Evolutionary conservation across 2,888 invertebrate species (phyloP).

Genomic region (Iphiclides podalirius): DNA sequence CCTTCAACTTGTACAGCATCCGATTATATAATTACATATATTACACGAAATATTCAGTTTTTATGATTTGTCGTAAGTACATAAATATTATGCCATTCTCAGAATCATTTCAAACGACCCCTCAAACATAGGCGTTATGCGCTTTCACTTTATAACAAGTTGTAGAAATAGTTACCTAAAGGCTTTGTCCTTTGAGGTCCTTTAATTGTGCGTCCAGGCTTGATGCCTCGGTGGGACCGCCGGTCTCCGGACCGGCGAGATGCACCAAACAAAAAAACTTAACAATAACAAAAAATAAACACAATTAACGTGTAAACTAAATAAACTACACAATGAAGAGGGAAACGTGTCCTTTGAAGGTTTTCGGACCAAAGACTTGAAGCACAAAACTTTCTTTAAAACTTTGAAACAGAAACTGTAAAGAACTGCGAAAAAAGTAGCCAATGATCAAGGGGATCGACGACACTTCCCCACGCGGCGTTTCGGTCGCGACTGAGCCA

Average conservation of each 20-base stretch:
- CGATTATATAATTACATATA: no score
- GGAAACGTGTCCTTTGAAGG: conserved; percentile 57
- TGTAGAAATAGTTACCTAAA: conserved; percentile 69
- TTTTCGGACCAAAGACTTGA: conserved; percentile 59
- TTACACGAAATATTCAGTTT: no score
- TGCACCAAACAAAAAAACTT: conserved; percentile 79
- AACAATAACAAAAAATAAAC: conserved; percentile 78
- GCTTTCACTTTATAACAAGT: conserved; percentile 27
- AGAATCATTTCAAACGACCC: not conserved
- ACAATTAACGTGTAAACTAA: conserved; percentile 71
- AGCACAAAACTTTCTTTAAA: conserved; percentile 71
- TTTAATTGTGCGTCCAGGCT: conserved; percentile 68
- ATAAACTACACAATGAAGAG: conserved; percentile 63
- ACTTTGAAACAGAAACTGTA: conserved; percentile 75
- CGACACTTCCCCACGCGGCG: conserved; percentile 73
- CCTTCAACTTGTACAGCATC: no score
- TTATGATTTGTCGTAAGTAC: not conserved
- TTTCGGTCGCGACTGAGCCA: conserved; percentile 75
- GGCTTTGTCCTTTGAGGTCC: conserved; percentile 71
- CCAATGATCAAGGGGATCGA: conserved; percentile 60
- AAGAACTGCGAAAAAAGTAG: conserved; percentile 78
- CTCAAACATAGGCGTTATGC: not conserved
- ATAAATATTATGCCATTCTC: not conserved
- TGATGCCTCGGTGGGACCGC: conserved; percentile 65
- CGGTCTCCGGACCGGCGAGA: conserved; percentile 74